Evolutionary conservation across 2,888 invertebrate species (phyloP), one percentile per base, ranked within the genome.

Genomic region (Cremastinae sp.): DNA sequence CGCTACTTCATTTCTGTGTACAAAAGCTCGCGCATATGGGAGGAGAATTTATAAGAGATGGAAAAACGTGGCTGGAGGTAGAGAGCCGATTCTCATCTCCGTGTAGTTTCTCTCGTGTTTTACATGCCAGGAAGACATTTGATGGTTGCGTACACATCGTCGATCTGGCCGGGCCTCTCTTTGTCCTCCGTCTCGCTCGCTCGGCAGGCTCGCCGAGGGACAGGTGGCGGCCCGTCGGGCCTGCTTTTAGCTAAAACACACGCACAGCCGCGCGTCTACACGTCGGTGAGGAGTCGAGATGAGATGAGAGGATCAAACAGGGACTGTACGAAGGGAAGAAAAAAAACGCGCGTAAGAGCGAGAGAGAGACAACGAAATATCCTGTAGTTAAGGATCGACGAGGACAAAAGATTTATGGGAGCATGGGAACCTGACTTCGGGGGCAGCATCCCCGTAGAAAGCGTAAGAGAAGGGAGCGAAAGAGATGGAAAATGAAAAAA

Each of bases 361-460:
- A 16, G 10, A 59, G 51, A 64, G 69, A 77, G 71, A 74, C 66
- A 59, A 80, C 82, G 43, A 75, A 43, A 62, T 74, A 68, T 55
- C 9, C 53, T 59, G 49, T 58, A 53, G 62, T 14, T 56, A 37
- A 43, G 28, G 71, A 41, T 69, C 43, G 68, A 79, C 64, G 41
- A 76, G 73, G 79, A 80, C 7, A 75, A 66, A 68, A 61, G 58
- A 81, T 80, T 71, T 80, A 77, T 61, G 85, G 86, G 88, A 83
- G 88, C 89, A 89, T 89, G 89, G 89, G 89, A 89, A 89, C 89
- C 89, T 89, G 88, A 89, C 88, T 89, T 88, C 84, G 86, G 86
- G 88, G 75, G 80, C 88, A 88, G 87, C 89, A 88, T 89, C 89
- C 89, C 88, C 14, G 18, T 87, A 88, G 86, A 86, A 88, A 88